These are phyloP conservation scores for Paramisgurnus dabryanus DNA, from an alignment of 2,113 vertebrate genomes.

Conservation along the genomic window DNA sequence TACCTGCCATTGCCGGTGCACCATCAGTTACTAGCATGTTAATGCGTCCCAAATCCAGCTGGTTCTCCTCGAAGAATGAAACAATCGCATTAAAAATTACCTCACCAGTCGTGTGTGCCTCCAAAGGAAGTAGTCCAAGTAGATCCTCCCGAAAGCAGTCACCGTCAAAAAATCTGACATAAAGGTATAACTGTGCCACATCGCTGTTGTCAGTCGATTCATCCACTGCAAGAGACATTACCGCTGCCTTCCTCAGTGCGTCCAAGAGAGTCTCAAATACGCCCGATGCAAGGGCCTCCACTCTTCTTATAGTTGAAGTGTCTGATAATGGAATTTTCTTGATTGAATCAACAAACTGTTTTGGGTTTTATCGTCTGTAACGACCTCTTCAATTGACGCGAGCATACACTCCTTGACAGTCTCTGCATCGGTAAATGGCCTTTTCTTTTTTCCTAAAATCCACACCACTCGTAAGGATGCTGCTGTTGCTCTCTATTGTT, in stretches of 20 bases:
- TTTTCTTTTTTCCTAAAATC: background rate
- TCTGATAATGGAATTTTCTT: background rate
- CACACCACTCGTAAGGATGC: background rate
- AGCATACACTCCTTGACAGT: background rate
- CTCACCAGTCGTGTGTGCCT: background rate
- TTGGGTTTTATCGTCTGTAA: background rate
- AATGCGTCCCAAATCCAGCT: no score
- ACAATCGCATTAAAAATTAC: background rate
- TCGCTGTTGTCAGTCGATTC: background rate
- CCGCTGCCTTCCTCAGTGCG: background rate
- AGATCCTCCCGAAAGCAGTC: background rate
- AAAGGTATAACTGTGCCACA: background rate
- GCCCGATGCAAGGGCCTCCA: background rate
- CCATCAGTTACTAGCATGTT: no score
- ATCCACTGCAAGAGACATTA: background rate
- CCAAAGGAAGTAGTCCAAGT: background rate
- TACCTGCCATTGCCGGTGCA: no score
- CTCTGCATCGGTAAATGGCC: background rate
- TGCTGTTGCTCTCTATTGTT: background rate
- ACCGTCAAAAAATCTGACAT: background rate
- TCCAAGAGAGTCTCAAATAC: background rate
- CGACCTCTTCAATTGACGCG: background rate
- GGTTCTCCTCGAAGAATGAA: background rate
- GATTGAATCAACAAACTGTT: background rate
- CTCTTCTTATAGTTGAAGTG: background rate